Evolutionary conservation across 2,797 vertebrate genomes (phyloP).

Genomic region (Sebastes hubbsi): DNA sequence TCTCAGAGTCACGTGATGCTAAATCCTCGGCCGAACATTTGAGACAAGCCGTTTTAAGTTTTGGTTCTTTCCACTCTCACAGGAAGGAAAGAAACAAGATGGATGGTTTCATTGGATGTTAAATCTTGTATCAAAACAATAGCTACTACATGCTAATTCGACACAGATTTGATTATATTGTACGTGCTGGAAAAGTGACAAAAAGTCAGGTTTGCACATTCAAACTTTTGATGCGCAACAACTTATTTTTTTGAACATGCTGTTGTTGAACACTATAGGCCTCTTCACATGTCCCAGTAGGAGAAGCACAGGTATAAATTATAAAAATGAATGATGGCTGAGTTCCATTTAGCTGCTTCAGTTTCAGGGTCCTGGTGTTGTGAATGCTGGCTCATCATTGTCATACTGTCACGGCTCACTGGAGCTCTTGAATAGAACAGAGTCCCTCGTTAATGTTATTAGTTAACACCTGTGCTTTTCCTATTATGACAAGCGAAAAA

Average conservation of each 20-base stretch:
- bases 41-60: background rate
- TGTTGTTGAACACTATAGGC: background rate
- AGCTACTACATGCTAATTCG: background rate
- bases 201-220: background rate
- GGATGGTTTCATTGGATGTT: background rate
- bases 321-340: background rate
- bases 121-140: background rate
- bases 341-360: slow-evolving; percentile 8
- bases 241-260: background rate
- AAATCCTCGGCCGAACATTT: background rate
- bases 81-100: background rate
- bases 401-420: background rate
- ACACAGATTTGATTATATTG: background rate
- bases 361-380: background rate
- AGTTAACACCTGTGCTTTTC: background rate
- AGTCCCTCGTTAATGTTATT: background rate
- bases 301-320: background rate
- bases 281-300: background rate
- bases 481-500: background rate
- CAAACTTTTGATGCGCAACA: no score
- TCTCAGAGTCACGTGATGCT: background rate
- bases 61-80: background rate
- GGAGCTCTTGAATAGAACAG: background rate
- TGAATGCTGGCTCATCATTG: background rate
- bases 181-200: background rate